A percentile compares a stretch with the other conserved stretches of the same genome.
phyloP scores from a whole-genome alignment of 64 coral and sea anemone species.

The Actinia equina region DNA sequence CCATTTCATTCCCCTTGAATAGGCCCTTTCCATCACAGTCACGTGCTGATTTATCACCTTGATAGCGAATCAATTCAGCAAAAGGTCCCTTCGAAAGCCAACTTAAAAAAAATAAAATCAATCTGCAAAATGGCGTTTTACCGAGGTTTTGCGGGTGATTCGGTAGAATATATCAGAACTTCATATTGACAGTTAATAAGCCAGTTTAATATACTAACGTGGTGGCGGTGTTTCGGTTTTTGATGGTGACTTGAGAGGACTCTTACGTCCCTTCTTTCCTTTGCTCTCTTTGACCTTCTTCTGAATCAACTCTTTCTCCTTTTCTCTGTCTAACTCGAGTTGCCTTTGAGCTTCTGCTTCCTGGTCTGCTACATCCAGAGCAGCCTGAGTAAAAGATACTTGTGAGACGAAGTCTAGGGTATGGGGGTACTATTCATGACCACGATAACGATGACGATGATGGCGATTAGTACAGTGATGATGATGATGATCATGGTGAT shows the following conservation, averaged over 20 bases:
- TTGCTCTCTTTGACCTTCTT: slow-evolving; percentile 91
- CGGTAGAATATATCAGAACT: no score
- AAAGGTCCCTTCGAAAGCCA: no score
- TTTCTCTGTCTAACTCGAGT: slow-evolving; percentile 76
- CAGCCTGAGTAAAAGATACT: slow-evolving; percentile 37
- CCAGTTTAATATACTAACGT: slow-evolving; percentile 27
- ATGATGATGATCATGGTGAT: not conserved
- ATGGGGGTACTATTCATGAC: not conserved
- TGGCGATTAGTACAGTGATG: not conserved
- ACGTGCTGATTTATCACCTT: no score
- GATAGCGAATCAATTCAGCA: no score
- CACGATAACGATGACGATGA: not conserved
- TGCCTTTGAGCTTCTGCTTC: slow-evolving; percentile 73
- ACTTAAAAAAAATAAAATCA: no score
- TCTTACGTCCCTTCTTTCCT: slow-evolving; percentile 89
- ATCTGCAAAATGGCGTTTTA: no score
- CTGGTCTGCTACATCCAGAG: slow-evolving; percentile 88
- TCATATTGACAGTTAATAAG: no score
- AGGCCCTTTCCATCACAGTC: no score
- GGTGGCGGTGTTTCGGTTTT: slow-evolving; percentile 83
- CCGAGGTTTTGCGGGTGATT: no score
- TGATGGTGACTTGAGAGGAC: slow-evolving; percentile 72
- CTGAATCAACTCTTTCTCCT: slow-evolving; percentile 62
- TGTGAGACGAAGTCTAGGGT: not conserved
- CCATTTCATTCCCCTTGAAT: no score